A percentile compares a stretch with the other conserved stretches of the same genome.
These are phyloP conservation scores for Phenganax marumi DNA, from an alignment of 92 coral and sea anemone genomes.

Conservation along the genomic window DNA sequence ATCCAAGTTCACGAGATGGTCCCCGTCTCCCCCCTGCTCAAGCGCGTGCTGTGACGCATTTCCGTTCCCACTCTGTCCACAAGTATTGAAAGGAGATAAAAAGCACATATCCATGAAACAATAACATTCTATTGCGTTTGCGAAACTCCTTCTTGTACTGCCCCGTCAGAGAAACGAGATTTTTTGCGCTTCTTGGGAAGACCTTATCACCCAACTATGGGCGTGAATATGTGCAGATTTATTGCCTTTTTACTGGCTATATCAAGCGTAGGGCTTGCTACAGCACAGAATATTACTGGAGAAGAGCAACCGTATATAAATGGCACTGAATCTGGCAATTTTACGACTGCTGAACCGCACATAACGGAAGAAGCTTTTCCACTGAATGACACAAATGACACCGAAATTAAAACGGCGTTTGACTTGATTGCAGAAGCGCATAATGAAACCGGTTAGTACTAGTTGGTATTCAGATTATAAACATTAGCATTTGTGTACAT, in stretches of 20 bases:
- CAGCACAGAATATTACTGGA: background rate
- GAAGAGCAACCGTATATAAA: too few relatives aligned
- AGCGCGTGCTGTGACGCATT: constrained; percentile 4
- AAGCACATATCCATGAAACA: background rate
- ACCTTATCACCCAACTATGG: background rate
- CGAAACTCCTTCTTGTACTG: background rate
- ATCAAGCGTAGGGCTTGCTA: background rate
- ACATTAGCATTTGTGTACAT: background rate
- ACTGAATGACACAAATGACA: background rate
- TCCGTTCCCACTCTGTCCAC: background rate
- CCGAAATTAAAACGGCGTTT: background rate
- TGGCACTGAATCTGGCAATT: background rate
- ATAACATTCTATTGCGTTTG: constrained; percentile 2
- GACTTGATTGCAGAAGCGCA: constrained; percentile 8
- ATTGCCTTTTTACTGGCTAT: background rate
- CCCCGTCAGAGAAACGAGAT: background rate
- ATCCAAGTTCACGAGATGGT: background rate
- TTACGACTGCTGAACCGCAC: background rate
- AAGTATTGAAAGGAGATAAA: background rate
- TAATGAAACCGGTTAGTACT: background rate
- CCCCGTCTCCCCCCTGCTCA: background rate
- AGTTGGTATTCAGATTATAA: background rate
- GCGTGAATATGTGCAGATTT: background rate
- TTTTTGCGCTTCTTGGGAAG: background rate
- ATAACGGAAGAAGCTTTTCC: background rate